phyloP scores from a whole-genome alignment of 2,888 invertebrate genomes.

The Heliconius ismenius region DNA sequence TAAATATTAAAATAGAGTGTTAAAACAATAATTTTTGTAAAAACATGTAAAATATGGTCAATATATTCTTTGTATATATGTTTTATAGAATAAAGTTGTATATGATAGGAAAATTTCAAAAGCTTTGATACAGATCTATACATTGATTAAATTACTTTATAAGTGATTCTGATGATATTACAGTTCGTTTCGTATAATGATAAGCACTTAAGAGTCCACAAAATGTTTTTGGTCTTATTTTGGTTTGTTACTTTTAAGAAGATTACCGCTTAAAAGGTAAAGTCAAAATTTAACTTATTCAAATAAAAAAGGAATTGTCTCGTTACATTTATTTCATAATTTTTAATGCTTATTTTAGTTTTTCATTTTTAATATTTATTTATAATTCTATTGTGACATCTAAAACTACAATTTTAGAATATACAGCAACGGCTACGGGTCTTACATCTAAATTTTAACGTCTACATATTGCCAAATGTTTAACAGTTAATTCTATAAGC shows the following conservation, averaged over 20 bases:
- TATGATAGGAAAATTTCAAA: constrained; percentile 27
- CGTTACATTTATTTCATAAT: background rate
- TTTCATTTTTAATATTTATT: background rate
- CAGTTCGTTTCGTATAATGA: constrained; percentile 1
- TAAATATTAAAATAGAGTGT: constrained; percentile 23
- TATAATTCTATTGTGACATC: background rate
- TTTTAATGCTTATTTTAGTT: background rate
- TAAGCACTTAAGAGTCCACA: background rate
- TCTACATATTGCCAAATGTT: constrained; percentile 41
- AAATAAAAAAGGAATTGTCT: background rate
- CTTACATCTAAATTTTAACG: constrained; percentile 35
- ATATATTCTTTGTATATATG: constrained; percentile 27
- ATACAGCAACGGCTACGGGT: constrained; percentile 24
- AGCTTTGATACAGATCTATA: constrained; percentile 24
- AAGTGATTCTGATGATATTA: constrained; percentile 9
- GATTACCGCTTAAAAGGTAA: background rate
- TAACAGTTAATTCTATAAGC: constrained; percentile 67
- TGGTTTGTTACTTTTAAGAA: constrained; percentile 8
- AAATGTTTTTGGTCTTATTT: constrained; percentile 10
- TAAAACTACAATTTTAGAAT: constrained; percentile 16
- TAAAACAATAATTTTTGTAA: constrained; percentile 28
- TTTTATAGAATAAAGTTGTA: constrained; percentile 30
- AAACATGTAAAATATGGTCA: constrained; percentile 28
- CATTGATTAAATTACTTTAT: background rate
- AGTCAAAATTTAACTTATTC: background rate